These are phyloP conservation scores for Aegotheles bennettii DNA, from an alignment of 2,113 vertebrate genomes.

Conservation along the genomic window DNA sequence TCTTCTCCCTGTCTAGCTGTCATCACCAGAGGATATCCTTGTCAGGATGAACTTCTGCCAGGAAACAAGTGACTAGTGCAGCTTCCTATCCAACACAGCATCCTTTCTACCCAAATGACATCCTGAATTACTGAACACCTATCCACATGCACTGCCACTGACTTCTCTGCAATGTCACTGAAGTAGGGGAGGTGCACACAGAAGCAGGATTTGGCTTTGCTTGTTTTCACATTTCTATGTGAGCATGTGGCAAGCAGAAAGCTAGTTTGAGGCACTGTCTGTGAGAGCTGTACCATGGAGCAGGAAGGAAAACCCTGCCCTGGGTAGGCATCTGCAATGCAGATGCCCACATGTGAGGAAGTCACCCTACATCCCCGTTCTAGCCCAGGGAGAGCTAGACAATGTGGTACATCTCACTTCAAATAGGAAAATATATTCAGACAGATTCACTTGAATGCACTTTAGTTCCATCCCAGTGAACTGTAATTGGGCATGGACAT, in stretches of 20 bases:
- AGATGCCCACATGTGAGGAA: background rate
- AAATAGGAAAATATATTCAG: background rate
- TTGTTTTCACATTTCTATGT: background rate
- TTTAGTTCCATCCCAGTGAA: background rate
- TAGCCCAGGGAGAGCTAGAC: background rate
- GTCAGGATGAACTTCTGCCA: background rate
- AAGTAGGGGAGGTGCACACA: background rate
- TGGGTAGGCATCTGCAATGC: background rate
- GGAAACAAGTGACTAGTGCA: background rate
- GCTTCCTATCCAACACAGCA: background rate
- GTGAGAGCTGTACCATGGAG: background rate
- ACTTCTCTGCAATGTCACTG: background rate
- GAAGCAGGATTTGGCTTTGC: background rate
- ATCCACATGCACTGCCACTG: background rate
- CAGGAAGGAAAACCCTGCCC: background rate
- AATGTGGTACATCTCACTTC: too few relatives aligned
- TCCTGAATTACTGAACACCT: rapidly evolving
- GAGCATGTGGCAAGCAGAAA: background rate
- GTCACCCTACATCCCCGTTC: background rate
- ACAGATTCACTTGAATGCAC: background rate
- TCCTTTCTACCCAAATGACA: background rate
- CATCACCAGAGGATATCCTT: background rate
- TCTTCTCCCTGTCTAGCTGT: background rate
- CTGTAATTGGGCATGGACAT: background rate
- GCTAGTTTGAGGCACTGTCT: background rate